A percentile compares a stretch with the other conserved stretches of the same genome.
Evolutionary conservation across 1,140 invertebrate genomes (phyloP).

Genomic region (Hesperophylax magnus): DNA sequence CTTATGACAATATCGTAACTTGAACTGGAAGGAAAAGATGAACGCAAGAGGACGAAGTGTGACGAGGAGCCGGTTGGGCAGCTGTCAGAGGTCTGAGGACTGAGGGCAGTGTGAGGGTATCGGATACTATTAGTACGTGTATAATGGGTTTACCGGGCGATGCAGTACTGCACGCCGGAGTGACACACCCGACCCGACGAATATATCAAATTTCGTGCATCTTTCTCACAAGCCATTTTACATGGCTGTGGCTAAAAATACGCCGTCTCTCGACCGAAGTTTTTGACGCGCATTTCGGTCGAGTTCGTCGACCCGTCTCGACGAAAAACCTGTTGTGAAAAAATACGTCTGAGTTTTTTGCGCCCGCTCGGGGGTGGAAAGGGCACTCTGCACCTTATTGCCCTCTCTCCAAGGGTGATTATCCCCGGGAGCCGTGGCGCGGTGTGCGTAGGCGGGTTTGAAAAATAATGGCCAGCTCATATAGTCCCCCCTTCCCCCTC

Average conservation of each 20-base stretch:
- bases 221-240: conserved; percentile 35
- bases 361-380: conserved; percentile 27
- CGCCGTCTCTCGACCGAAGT: conserved; percentile 34
- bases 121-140: too few species aligned
- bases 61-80: too few species aligned
- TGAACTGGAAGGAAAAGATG: too few species aligned
- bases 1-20: too few species aligned
- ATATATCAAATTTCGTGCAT: conserved; percentile 53
- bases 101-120: too few species aligned
- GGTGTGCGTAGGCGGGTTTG: conserved; percentile 21
- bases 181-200: conserved; percentile 23
- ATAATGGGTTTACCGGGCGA: too few species aligned
- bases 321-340: conserved; percentile 41
- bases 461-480: conserved; percentile 32
- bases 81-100: too few species aligned
- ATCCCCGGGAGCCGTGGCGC: background rate
- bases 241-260: conserved; percentile 45
- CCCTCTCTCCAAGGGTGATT: conserved; percentile 27
- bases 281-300: conserved; percentile 44
- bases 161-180: background rate
- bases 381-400: conserved; percentile 19
- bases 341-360: conserved; percentile 50
- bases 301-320: conserved; percentile 42
- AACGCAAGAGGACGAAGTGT: too few species aligned
- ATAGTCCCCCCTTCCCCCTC: background rate